Evolutionary conservation across 1,140 invertebrate genomes (phyloP), one percentile per base, ranked within the genome.

Genomic region (Scaptomyza pallida): DNA sequence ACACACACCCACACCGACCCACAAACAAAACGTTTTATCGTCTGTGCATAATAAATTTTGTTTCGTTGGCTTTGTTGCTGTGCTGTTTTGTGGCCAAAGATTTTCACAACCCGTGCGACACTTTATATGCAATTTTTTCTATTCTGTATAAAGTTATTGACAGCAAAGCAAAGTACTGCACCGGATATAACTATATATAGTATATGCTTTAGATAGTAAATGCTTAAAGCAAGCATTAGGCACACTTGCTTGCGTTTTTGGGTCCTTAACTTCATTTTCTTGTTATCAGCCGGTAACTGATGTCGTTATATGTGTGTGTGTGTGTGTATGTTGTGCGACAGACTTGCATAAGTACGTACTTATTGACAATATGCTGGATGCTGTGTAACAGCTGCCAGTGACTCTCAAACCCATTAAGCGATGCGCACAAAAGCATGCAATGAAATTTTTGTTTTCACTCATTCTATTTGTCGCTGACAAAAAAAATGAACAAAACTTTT

Each of bases 1-100:
- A 55, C 48, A 12, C 48, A 55, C 60, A n/a, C 48, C 48, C 51
- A 9, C 48, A 55, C 48, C 13, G 45, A 17, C 64, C 47, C 59
- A 48, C 52, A 60, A 41, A 82, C 81, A 85, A 85, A 85, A 78
- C 82, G 77, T 76, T 85, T 85, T 86, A 85, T 85, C 81, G 81
- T 78, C 81, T 81, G 82, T 86, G 81, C 81, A 85, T 85, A 85
- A 85, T 85, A 85, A 80, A 85, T 85, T 83, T 75, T 50, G 76
- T 76, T 61, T 75, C 57, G 76, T 76, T 61, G 63, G 44, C 48
- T 75, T 62, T 45, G 52, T 43, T 72, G 47, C 51, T 60, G 56
- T 52, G 50, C 40, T 68, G 23, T 59, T 16, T 33, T 45, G 67
- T 50, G 63, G 55, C 54, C 45, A 50, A 77, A 62, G 23, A 52